Evolutionary conservation across 2,797 vertebrate species (phyloP).

Genomic region (Trachurus trachurus): DNA sequence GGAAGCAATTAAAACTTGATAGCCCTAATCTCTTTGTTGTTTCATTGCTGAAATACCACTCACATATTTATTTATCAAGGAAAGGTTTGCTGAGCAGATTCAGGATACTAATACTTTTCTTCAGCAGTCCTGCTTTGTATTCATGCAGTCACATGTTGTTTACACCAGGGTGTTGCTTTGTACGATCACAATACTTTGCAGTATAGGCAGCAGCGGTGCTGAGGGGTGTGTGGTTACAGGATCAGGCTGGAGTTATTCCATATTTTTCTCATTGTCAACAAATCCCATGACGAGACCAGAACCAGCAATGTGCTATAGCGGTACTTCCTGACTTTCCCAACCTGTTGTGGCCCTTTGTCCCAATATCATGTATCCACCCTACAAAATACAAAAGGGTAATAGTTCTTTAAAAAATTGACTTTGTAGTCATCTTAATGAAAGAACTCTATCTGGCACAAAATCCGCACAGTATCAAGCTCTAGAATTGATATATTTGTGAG

Average conservation of each 20-base stretch:
- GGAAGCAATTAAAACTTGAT: slow-evolving; percentile 52
- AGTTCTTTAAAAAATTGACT: background rate
- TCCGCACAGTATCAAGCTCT: background rate
- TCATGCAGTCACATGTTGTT: slow-evolving; percentile 7
- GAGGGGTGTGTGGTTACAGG: background rate
- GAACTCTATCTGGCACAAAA: background rate
- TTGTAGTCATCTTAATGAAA: background rate
- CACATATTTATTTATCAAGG: slow-evolving; percentile 17
- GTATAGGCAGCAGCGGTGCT: slow-evolving; percentile 2
- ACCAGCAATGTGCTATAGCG: slow-evolving; percentile 1
- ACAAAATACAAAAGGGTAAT: background rate
- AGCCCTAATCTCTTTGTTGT: slow-evolving; percentile 9
- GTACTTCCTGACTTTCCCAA: background rate
- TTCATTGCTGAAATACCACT: slow-evolving; percentile 25
- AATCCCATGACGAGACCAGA: slow-evolving; percentile 13
- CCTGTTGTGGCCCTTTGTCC: background rate
- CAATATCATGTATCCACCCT: background rate
- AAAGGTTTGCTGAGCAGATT: background rate
- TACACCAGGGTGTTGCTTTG: slow-evolving; percentile 7
- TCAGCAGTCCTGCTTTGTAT: slow-evolving; percentile 9
- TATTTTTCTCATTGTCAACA: slow-evolving; percentile 17
- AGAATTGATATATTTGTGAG: background rate
- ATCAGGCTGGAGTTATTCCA: slow-evolving; percentile 1
- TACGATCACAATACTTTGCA: slow-evolving; percentile 1
- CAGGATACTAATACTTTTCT: background rate